Evolutionary conservation across 2,113 vertebrate genomes (phyloP), one percentile per base, ranked within the genome.

Genomic region (Ibidorhyncha struthersii): DNA sequence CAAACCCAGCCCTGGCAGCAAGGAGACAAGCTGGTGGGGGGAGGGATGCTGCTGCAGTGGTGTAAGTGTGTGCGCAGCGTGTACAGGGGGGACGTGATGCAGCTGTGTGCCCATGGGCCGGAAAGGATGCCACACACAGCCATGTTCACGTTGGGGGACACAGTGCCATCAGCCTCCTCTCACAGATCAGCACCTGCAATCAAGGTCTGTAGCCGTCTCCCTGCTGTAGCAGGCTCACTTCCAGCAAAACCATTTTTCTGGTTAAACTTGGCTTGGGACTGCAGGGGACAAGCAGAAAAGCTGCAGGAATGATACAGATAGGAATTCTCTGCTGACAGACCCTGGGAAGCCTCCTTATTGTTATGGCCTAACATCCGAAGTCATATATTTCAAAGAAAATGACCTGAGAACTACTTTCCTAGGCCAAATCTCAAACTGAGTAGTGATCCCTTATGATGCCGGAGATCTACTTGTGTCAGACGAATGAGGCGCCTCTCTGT

Each of bases 91-190:
- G 5, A 18, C 2, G 3, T 27, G 72, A 36, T 50, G 45, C 29
- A 61, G 41, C 40, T 61, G 47, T 9, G 52, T 69, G 53, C 32
- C 77, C n/a, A 4, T 1, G 3, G 92, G 27, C 36, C 59, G 74
- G 40, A 53, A 58, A 41, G 30, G 49, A 30, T 36, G n/a, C 3
- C 62, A 56, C 30, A 22, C 14, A 9, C 0, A 0, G 53, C 14
- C 32, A 25, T 5, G 30, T 8, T 76, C 23, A 27, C 0, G 1
- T 40, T 38, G 23, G 21, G 19, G 49, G 7, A 14, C 52, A 59
- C 11, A 9, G 56, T 36, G 61, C 25, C 65, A 56, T 40, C 77
- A 65, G 10, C 34, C 65, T 82, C 30, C 40, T 70, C 17, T 50
- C 50, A 66, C n/a, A 73, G 10, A n/a, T 36, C 21, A 32, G 50